Evolutionary conservation across 2,888 invertebrate species (phyloP).

Genomic region (Eilema caniola): DNA sequence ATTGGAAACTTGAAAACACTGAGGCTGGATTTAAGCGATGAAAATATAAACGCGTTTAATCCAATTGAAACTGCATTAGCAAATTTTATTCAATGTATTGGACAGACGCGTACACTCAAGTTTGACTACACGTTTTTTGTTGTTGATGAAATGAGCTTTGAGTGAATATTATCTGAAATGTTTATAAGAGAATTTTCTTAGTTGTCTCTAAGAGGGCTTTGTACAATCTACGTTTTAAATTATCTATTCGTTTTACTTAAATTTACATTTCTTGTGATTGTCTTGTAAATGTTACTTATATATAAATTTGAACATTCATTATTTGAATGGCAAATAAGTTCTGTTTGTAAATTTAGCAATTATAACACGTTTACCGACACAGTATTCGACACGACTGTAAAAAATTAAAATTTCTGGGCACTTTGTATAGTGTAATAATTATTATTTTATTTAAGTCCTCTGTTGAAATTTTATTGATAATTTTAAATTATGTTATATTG

Average conservation of each 20-base stretch:
- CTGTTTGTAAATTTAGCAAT: conserved; percentile 66
- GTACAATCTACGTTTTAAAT: conserved; percentile 42
- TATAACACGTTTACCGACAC: conserved; percentile 58
- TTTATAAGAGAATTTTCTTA: conserved; percentile 32
- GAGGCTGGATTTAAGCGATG: no score
- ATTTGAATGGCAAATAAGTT: conserved; percentile 34
- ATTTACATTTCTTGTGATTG: conserved; percentile 38
- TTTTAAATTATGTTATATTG: conserved; percentile 82
- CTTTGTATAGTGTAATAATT: conserved; percentile 56
- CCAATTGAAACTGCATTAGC: no score
- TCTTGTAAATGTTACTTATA: conserved; percentile 54
- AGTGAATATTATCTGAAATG: conserved; percentile 7
- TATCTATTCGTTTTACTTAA: conserved; percentile 46
- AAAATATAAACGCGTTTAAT: no score
- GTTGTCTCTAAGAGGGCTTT: conserved; percentile 44
- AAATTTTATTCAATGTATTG: no score
- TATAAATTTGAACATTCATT: conserved; percentile 34
- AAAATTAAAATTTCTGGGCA: conserved; percentile 42
- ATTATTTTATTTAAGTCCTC: conserved; percentile 65
- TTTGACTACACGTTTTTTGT: not conserved
- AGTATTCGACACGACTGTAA: conserved; percentile 53
- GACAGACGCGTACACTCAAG: not conserved
- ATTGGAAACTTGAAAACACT: no score
- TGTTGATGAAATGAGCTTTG: not conserved
- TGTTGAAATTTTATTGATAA: conserved; percentile 83